A percentile compares a stretch with the other conserved stretches of the same genome.
These are phyloP conservation scores for Callyntrura sp. DNA, from an alignment of 2,888 invertebrate species.

Conservation along the genomic window DNA sequence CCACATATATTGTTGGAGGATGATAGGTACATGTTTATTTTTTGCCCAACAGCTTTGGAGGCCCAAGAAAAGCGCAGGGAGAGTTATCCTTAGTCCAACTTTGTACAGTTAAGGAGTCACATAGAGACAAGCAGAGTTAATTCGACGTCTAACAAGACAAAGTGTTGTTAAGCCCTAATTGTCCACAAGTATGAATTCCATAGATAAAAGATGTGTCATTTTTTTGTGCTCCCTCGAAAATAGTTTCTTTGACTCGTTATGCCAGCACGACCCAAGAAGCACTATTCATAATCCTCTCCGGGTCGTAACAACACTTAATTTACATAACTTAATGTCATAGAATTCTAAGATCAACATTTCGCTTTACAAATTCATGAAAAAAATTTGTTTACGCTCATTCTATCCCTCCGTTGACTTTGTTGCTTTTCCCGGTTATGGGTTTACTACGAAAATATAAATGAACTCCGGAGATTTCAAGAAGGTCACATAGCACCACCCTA, in stretches of 20 bases:
- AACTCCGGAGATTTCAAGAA: neutral
- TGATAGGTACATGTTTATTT: neutral
- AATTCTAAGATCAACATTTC: neutral
- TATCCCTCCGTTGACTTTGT: neutral
- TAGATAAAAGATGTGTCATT: neutral
- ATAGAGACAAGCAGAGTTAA: neutral
- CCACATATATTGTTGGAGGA: neutral
- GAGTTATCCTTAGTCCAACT: neutral
- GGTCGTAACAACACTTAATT: neutral
- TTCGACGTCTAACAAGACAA: constrained; percentile 23
- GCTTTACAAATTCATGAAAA: neutral
- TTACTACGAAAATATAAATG: neutral
- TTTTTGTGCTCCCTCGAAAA: neutral
- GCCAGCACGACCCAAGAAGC: neutral
- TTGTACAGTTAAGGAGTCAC: neutral
- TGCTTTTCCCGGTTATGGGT: neutral
- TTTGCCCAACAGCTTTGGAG: too few relatives aligned
- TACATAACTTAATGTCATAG: neutral
- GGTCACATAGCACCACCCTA: neutral
- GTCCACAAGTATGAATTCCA: neutral
- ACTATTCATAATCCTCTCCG: neutral
- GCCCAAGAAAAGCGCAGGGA: too few relatives aligned
- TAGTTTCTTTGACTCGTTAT: neutral
- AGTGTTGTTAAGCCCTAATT: constrained; percentile 3
- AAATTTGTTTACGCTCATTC: too few relatives aligned